Conservation (phyloP, 2,113 vertebrate genomes). For the Tylochromis polylepis region DNA sequence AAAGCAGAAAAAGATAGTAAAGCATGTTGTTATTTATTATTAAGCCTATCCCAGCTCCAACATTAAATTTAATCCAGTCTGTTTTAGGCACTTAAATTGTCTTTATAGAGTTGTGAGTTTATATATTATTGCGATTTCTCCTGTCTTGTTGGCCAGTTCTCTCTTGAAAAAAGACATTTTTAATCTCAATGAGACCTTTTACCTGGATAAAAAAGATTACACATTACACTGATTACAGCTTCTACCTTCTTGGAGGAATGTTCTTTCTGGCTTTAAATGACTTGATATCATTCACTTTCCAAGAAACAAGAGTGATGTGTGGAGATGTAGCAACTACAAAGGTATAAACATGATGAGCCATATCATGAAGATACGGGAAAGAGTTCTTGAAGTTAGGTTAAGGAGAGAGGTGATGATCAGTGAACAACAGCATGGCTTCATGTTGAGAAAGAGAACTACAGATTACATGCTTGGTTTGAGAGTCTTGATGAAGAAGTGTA, state of each 20-base stretch:
- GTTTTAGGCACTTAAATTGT: neutral
- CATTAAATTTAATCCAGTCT: neutral
- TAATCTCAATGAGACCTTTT: neutral
- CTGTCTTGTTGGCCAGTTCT: neutral
- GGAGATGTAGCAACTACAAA: neutral
- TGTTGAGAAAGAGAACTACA: neutral
- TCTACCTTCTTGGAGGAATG: neutral
- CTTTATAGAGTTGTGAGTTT: neutral
- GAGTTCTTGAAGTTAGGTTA: neutral
- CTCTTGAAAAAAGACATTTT: neutral
- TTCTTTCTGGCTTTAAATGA: neutral
- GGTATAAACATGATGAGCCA: neutral
- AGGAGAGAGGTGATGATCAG: too few species aligned
- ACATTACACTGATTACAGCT: neutral
- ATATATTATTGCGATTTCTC: neutral
- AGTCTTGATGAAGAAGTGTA: neutral
- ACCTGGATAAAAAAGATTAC: neutral
- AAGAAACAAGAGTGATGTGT: neutral
- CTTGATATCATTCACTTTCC: neutral
- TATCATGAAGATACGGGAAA: neutral
- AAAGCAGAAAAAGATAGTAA: neutral
- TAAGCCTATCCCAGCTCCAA: accelerated
- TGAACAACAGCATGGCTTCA: neutral
- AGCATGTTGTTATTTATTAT: neutral
- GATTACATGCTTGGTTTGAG: neutral